Evolutionary conservation across 2,797 vertebrate species (phyloP).

Genomic region (Sylvia borin): DNA sequence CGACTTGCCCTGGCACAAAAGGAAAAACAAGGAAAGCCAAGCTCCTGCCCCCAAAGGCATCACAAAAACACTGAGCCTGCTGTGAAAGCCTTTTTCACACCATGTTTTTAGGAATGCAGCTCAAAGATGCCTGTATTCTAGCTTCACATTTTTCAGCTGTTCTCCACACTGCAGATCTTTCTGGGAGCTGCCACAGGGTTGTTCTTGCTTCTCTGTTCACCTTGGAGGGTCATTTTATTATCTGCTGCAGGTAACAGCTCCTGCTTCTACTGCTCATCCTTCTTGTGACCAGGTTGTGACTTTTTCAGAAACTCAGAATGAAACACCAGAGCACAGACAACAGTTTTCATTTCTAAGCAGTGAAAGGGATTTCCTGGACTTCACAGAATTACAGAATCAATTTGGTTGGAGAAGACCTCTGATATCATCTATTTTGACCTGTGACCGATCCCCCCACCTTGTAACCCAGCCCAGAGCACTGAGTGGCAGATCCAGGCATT

Average conservation of each 20-base stretch:
- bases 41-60: background rate
- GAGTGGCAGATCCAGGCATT: background rate
- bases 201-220: background rate
- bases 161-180: background rate
- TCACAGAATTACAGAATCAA: background rate
- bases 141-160: background rate
- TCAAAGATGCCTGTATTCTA: background rate
- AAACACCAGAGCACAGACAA: background rate
- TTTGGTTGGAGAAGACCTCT: background rate
- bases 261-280: background rate
- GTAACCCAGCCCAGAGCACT: background rate
- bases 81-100: background rate
- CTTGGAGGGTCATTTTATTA: background rate
- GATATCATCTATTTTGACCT: too few species aligned
- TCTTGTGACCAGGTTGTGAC: background rate
- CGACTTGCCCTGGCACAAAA: background rate
- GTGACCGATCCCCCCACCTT: fast-evolving
- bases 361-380: background rate
- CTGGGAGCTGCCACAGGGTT: background rate
- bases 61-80: fast-evolving
- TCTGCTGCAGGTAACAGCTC: background rate
- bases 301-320: background rate
- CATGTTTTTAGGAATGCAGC: background rate
- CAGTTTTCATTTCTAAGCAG: background rate
- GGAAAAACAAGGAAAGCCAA: background rate